These are phyloP conservation scores for Drosophila quadrilineata DNA, from an alignment of 1,140 invertebrate genomes.

Conservation along the genomic window DNA sequence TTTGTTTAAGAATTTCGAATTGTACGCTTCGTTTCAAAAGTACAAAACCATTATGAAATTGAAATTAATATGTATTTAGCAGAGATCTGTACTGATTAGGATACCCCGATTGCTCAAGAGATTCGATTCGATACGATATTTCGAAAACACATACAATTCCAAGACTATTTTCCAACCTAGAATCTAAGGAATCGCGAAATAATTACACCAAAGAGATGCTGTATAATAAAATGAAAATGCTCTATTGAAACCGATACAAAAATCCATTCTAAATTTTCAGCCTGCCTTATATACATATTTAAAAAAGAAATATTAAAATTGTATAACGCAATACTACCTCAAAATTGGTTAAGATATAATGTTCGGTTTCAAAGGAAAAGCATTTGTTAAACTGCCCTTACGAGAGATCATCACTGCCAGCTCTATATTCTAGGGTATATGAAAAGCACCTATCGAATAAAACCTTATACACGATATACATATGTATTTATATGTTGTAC, in stretches of 20 bases:
- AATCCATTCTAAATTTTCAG: slow-evolving; percentile 20
- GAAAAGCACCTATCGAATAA: slow-evolving; percentile 21
- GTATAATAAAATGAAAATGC: slow-evolving; percentile 12
- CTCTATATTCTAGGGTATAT: slow-evolving; percentile 19
- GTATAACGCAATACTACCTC: too few relatives aligned
- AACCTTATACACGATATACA: slow-evolving; percentile 3
- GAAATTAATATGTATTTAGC: slow-evolving; percentile 52
- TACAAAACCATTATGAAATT: slow-evolving; percentile 38
- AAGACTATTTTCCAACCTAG: slow-evolving; percentile 44
- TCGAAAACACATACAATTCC: slow-evolving; percentile 17
- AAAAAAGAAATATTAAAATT: slow-evolving; percentile 18
- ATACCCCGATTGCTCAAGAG: slow-evolving; percentile 56
- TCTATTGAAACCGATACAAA: slow-evolving; percentile 21
- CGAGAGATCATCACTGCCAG: slow-evolving; percentile 37
- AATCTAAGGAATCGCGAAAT: slow-evolving; percentile 7
- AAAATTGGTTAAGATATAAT: slow-evolving; percentile 12
- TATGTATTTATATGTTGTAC: slow-evolving; percentile 30
- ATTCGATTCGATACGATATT: slow-evolving; percentile 46
- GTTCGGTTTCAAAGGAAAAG: slow-evolving; percentile 13
- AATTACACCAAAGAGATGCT: background rate
- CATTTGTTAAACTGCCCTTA: slow-evolving; percentile 27
- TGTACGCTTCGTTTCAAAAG: slow-evolving; percentile 34
- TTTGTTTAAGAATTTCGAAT: slow-evolving; percentile 34
- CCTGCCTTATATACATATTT: slow-evolving; percentile 36
- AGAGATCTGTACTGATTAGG: slow-evolving; percentile 68